Conservation (phyloP, 1,140 invertebrate species). For the Neodiprion lecontei region DNA sequence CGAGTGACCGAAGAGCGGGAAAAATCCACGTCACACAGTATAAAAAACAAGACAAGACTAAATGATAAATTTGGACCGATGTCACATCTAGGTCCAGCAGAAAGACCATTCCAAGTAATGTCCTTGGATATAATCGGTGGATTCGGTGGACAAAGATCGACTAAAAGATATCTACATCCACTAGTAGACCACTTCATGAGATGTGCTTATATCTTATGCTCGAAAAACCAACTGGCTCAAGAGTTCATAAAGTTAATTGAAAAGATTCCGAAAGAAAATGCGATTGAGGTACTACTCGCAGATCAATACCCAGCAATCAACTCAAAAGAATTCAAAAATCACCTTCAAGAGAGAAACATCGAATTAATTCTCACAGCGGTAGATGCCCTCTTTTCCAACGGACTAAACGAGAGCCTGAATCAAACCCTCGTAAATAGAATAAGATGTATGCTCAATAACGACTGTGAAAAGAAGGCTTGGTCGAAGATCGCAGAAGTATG, state of each 20-base stretch:
- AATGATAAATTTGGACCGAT: constrained; percentile 39
- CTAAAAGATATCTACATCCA: constrained; percentile 28
- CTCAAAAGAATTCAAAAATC: too few species aligned
- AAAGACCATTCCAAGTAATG: constrained; percentile 46
- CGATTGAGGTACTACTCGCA: constrained; percentile 16
- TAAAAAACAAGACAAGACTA: constrained; percentile 51
- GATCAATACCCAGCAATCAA: neutral
- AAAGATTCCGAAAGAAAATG: constrained; percentile 15
- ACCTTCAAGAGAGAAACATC: too few species aligned
- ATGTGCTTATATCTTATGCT: constrained; percentile 17
- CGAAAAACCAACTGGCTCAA: constrained; percentile 8
- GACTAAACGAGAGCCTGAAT: neutral
- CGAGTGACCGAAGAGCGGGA: too few species aligned
- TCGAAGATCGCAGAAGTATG: constrained; percentile 20
- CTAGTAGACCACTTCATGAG: constrained; percentile 10
- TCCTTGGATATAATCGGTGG: constrained; percentile 45
- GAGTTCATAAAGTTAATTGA: constrained; percentile 17
- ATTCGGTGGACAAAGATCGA: constrained; percentile 36
- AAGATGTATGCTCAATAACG: constrained; percentile 24
- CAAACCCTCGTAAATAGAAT: neutral
- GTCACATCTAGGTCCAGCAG: constrained; percentile 48
- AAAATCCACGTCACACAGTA: constrained; percentile 30
- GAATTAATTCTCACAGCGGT: too few species aligned
- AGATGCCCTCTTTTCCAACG: too few species aligned
- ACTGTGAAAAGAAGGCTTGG: constrained; percentile 16